These are phyloP conservation scores for Tachysurus fulvidraco DNA, from an alignment of 2,113 vertebrate species.

Conservation along the genomic window DNA sequence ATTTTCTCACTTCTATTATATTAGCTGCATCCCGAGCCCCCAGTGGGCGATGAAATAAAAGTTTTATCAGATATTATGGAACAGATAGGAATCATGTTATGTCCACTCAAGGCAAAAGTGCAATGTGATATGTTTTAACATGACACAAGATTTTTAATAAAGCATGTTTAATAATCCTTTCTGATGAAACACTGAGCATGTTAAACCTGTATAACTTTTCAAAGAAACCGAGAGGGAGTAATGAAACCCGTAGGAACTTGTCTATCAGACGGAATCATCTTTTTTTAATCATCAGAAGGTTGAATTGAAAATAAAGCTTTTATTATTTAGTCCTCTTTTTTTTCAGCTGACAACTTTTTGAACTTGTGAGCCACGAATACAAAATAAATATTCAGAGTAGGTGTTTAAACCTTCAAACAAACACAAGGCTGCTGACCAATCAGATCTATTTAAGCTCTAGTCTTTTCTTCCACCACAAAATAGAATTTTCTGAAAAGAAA, in stretches of 20 bases:
- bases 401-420: neutral
- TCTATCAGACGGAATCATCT: too few relatives aligned
- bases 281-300: neutral
- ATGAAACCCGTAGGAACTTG: too few relatives aligned
- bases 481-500: neutral
- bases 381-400: too few relatives aligned
- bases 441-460: neutral
- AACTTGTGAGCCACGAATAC: neutral
- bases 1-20: neutral
- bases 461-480: neutral
- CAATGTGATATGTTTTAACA: neutral
- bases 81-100: neutral
- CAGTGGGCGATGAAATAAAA: neutral
- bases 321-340: neutral
- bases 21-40: neutral
- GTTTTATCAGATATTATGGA: neutral
- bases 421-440: neutral
- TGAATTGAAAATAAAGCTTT: neutral
- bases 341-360: neutral
- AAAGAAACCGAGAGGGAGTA: too few relatives aligned
- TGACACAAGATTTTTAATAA: too few relatives aligned
- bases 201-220: too few relatives aligned
- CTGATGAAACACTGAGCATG: too few relatives aligned
- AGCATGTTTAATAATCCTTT: too few relatives aligned
- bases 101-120: neutral